Percentiles rank a stretch among this genome's conserved stretches.
Conservation (phyloP, 2,888 invertebrate species). For the Adelognathus sp. region DNA sequence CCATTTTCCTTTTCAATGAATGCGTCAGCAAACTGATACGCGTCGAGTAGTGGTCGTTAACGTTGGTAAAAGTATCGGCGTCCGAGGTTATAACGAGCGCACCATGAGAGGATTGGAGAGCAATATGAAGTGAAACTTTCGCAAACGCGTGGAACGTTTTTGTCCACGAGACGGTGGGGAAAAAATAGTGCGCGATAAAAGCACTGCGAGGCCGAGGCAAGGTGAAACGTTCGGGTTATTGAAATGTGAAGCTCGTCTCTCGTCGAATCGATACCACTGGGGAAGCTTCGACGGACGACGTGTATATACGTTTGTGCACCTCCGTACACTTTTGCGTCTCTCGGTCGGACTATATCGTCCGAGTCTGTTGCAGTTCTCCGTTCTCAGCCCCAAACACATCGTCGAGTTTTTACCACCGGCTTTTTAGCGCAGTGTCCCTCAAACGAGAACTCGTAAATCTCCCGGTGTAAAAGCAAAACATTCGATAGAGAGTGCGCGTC, state of each 20-base stretch:
- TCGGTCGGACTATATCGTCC: slow-evolving; percentile 23
- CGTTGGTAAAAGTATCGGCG: too few species aligned
- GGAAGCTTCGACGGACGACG: slow-evolving; percentile 53
- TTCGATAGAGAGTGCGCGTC: background rate
- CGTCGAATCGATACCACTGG: slow-evolving; percentile 73
- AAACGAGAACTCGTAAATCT: slow-evolving; percentile 73
- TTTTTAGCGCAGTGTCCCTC: slow-evolving; percentile 75
- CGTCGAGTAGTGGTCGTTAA: too few species aligned
- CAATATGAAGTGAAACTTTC: too few species aligned
- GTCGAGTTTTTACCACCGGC: slow-evolving; percentile 62
- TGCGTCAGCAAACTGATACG: too few species aligned
- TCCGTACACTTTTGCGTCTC: slow-evolving; percentile 5
- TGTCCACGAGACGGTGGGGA: too few species aligned
- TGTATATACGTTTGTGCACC: slow-evolving; percentile 40
- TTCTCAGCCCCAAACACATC: slow-evolving; percentile 44
- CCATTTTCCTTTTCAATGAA: too few species aligned
- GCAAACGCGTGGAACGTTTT: too few species aligned
- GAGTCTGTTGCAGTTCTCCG: slow-evolving; percentile 48
- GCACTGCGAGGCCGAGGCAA: slow-evolving; percentile 33
- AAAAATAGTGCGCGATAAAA: slow-evolving; percentile 29
- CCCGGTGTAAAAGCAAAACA: slow-evolving; percentile 64
- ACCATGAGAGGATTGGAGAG: too few species aligned
- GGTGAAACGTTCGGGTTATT: slow-evolving; percentile 68
- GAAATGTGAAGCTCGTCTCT: slow-evolving; percentile 75
- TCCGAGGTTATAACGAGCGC: too few species aligned